Percentiles rank a stretch among this genome's conserved stretches.
Conservation (phyloP, 2,797 vertebrate genomes). For the Salmo trutta region DNA sequence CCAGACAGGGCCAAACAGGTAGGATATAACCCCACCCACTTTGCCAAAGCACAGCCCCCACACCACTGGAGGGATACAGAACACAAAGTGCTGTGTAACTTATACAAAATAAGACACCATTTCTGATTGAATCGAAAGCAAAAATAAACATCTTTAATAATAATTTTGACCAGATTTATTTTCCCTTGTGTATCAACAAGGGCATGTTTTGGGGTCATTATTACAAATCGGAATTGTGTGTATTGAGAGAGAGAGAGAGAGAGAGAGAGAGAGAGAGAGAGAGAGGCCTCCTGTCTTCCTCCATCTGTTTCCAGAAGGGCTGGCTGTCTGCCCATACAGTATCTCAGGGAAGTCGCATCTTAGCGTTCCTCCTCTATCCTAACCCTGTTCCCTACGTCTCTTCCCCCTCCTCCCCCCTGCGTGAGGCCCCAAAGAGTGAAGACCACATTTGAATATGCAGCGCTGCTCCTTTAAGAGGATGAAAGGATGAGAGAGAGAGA, state of each 20-base stretch:
- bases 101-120: too few species aligned
- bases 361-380: slow-evolving; percentile 59
- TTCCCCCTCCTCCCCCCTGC: too few species aligned
- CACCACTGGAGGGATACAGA: too few species aligned
- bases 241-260: slow-evolving; percentile 33
- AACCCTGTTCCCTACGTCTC: slow-evolving; percentile 1
- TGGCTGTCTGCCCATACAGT: slow-evolving; percentile 25
- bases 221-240: slow-evolving; percentile 39
- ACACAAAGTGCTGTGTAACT: too few species aligned
- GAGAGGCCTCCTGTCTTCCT: too few species aligned
- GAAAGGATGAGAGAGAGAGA: slow-evolving; percentile 24
- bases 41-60: too few species aligned
- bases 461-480: slow-evolving; percentile 78
- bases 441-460: slow-evolving; percentile 70
- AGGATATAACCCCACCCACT: too few species aligned
- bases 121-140: too few species aligned
- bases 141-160: too few species aligned
- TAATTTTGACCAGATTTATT: too few species aligned
- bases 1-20: too few species aligned
- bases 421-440: slow-evolving; percentile 79
- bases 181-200: background rate
- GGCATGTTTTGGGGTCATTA: background rate
- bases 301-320: slow-evolving; percentile 15
- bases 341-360: slow-evolving; percentile 67
- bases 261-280: background rate